Evolutionary conservation across 2,113 vertebrate genomes (phyloP).

Genomic region (Hiodon alosoides): DNA sequence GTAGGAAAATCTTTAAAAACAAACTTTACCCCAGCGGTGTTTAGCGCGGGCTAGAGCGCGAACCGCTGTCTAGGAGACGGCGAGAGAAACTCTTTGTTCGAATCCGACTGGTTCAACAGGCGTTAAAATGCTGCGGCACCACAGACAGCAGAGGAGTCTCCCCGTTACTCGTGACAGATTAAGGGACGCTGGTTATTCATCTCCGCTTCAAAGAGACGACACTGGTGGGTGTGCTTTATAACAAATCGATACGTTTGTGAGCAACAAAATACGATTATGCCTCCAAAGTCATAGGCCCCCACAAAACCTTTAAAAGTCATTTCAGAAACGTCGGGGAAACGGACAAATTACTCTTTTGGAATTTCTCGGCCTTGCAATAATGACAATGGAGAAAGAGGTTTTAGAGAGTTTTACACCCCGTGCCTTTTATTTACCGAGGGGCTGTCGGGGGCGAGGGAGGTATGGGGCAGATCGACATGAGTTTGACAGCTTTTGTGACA

Average conservation of each 20-base stretch:
- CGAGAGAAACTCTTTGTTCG: too few relatives aligned
- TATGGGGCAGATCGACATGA: constrained; percentile 41
- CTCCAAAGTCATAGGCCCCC: constrained; percentile 14
- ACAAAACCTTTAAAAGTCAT: constrained; percentile 12
- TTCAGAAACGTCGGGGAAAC: constrained; percentile 8
- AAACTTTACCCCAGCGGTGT: too few relatives aligned
- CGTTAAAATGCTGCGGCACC: too few relatives aligned
- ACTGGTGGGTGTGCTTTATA: too few relatives aligned
- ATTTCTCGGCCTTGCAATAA: constrained; percentile 19
- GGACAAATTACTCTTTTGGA: constrained; percentile 8
- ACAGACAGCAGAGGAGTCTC: too few relatives aligned
- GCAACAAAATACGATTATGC: constrained; percentile 2
- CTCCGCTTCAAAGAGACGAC: neutral
- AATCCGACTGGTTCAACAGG: too few relatives aligned
- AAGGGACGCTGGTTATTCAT: neutral
- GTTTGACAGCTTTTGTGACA: neutral
- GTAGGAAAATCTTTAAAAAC: too few relatives aligned
- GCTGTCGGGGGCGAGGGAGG: constrained; percentile 42
- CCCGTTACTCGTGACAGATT: neutral
- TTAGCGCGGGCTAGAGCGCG: too few relatives aligned
- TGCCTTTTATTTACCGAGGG: constrained; percentile 38
- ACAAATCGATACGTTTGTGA: neutral
- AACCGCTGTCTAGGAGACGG: too few relatives aligned
- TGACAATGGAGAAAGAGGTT: constrained; percentile 42
- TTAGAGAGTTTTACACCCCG: constrained; percentile 45